A percentile compares a stretch with the other conserved stretches of the same genome.
These are phyloP conservation scores for Platycercus adscitus DNA, from an alignment of 2,113 vertebrate genomes.

Conservation along the genomic window DNA sequence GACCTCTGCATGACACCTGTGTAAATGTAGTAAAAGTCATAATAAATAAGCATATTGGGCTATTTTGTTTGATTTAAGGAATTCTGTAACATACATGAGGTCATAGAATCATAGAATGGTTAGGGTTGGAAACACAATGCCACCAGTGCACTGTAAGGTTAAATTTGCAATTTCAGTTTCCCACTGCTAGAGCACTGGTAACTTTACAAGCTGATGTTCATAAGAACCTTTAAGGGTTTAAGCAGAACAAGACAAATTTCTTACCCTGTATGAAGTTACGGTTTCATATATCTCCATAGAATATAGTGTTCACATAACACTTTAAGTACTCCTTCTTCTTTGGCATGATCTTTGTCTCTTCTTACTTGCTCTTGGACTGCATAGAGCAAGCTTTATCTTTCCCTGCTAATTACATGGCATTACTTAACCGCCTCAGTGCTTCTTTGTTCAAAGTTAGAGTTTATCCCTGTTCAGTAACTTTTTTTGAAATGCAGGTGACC, in stretches of 20 bases:
- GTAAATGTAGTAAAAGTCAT: background rate
- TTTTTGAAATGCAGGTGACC: background rate
- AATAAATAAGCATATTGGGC: background rate
- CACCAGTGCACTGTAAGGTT: background rate
- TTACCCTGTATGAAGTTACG: background rate
- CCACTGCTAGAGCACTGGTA: background rate
- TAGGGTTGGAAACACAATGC: background rate
- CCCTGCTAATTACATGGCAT: background rate
- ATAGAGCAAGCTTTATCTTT: background rate
- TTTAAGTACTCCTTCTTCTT: background rate
- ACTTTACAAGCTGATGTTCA: background rate
- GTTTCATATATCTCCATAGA: background rate
- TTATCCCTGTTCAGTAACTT: background rate
- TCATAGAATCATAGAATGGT: background rate
- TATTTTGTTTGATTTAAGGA: background rate
- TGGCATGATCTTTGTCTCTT: background rate
- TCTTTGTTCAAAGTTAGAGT: background rate
- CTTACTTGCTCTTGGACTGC: background rate
- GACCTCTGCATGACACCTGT: background rate
- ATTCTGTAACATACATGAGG: background rate
- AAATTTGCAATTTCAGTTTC: background rate
- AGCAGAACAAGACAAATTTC: background rate
- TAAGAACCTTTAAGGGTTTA: background rate
- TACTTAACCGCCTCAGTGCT: background rate
- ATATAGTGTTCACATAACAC: background rate